phyloP scores from a whole-genome alignment of 2,113 vertebrate genomes.

The Megaleporinus macrocephalus region DNA sequence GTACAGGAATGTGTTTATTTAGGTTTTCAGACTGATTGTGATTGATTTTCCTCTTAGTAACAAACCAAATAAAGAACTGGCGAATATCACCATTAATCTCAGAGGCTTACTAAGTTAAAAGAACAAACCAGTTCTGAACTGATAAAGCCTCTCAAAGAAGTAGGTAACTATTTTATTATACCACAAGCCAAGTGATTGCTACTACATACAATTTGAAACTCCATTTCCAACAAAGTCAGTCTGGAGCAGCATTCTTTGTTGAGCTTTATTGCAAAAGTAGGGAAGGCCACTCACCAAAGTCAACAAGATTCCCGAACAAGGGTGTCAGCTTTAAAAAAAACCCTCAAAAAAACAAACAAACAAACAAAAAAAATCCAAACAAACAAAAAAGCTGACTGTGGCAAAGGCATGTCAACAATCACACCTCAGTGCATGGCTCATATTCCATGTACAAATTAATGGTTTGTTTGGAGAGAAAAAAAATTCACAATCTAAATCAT shows the following conservation, averaged over 20 bases:
- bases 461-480: conserved; percentile 12
- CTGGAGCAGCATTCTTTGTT: conserved; percentile 48
- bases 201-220: not conserved
- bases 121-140: too few species aligned
- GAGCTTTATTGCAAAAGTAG: conserved; percentile 54
- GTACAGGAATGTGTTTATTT: too few species aligned
- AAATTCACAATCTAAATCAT: conserved; percentile 19
- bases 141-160: too few species aligned
- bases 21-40: too few species aligned
- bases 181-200: too few species aligned
- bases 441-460: conserved; percentile 18
- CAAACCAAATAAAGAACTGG: too few species aligned
- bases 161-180: too few species aligned
- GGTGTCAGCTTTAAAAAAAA: not conserved
- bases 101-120: too few species aligned
- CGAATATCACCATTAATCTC: too few species aligned
- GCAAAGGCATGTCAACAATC: conserved; percentile 22
- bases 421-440: conserved; percentile 28
- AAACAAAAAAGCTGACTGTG: conserved; percentile 1
- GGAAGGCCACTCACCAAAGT: conserved; percentile 68
- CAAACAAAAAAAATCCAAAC: not conserved
- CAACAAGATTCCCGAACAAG: conserved; percentile 54
- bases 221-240: conserved; percentile 20
- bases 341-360: not conserved
- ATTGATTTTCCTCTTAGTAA: too few species aligned